These are phyloP conservation scores for Camponotus pennsylvanicus DNA, from an alignment of 1,140 invertebrate genomes.

Conservation along the genomic window DNA sequence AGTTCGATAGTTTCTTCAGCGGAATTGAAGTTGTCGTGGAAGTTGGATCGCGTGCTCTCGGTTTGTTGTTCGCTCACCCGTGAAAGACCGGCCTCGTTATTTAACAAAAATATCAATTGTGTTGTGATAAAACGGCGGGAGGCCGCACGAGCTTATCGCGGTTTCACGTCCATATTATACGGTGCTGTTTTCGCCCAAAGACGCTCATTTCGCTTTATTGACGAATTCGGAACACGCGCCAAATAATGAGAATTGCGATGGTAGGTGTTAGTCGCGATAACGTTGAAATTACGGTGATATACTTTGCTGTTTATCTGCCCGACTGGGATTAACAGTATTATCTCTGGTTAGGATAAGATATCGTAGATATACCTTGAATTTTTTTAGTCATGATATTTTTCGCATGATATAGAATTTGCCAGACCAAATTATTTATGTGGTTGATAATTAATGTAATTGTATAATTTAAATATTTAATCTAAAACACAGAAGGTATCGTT, in stretches of 20 bases:
- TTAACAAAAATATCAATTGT: constrained; percentile 56
- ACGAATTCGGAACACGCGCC: constrained; percentile 43
- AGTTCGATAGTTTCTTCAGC: constrained; percentile 1
- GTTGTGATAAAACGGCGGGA: constrained; percentile 61
- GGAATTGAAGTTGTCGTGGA: neutral
- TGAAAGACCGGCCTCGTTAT: constrained; percentile 35
- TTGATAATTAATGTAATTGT: neutral
- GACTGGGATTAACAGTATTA: constrained; percentile 4
- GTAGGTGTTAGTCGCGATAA: constrained; percentile 57
- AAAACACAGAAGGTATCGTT: neutral
- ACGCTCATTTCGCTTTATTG: constrained; percentile 54
- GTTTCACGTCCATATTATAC: constrained; percentile 42
- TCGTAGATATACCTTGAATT: neutral
- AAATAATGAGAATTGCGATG: constrained; percentile 60
- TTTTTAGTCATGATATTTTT: neutral
- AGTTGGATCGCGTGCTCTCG: constrained; percentile 52
- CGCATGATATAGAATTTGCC: neutral
- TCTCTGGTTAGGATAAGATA: constrained; percentile 37
- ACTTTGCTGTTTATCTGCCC: neutral
- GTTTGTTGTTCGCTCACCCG: constrained; percentile 14
- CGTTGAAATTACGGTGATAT: constrained; percentile 63
- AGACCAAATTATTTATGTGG: neutral
- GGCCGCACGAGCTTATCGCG: neutral
- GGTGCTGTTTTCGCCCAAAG: constrained; percentile 68
- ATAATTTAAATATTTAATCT: neutral